phyloP scores from a whole-genome alignment of 1,140 invertebrate species.

The Macrobrachium rosenbergii region DNA sequence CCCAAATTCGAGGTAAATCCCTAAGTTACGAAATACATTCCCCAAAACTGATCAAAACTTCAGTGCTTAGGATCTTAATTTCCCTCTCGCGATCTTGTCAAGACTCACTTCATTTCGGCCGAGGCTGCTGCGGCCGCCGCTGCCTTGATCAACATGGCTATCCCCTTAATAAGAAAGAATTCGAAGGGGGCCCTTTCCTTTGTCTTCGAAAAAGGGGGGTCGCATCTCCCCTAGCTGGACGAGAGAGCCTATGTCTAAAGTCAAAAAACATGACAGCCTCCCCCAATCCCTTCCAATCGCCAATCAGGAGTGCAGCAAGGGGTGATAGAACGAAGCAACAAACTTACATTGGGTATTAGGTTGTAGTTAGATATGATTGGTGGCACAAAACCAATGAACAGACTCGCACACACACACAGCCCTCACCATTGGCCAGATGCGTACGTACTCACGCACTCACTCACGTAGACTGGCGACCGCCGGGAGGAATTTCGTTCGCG shows the following conservation, averaged over 20 bases:
- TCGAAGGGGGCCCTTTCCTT: conserved; percentile 57
- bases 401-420: conserved; percentile 49
- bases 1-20: too few relatives aligned
- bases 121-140: too few relatives aligned
- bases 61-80: neutral
- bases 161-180: too few relatives aligned
- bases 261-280: neutral
- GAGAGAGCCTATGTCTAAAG: neutral
- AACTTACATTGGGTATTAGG: conserved; percentile 83
- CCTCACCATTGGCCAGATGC: conserved; percentile 61
- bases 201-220: conserved; percentile 36
- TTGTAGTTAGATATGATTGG: conserved; percentile 68
- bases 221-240: neutral
- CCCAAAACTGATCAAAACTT: neutral
- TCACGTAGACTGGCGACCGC: neutral
- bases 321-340: conserved; percentile 78
- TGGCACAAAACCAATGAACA: conserved; percentile 70
- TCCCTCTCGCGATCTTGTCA: neutral
- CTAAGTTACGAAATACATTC: too few relatives aligned
- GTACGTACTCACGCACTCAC: neutral
- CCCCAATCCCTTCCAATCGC: conserved; percentile 31
- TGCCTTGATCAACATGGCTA: conserved; percentile 67
- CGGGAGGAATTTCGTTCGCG: neutral
- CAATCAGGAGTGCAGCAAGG: conserved; percentile 67
- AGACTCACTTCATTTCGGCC: conserved; percentile 6